A percentile compares a stretch with the other conserved stretches of the same genome.
phyloP scores from a whole-genome alignment of 2,797 vertebrate species.

The Sebastes trivittatus region DNA sequence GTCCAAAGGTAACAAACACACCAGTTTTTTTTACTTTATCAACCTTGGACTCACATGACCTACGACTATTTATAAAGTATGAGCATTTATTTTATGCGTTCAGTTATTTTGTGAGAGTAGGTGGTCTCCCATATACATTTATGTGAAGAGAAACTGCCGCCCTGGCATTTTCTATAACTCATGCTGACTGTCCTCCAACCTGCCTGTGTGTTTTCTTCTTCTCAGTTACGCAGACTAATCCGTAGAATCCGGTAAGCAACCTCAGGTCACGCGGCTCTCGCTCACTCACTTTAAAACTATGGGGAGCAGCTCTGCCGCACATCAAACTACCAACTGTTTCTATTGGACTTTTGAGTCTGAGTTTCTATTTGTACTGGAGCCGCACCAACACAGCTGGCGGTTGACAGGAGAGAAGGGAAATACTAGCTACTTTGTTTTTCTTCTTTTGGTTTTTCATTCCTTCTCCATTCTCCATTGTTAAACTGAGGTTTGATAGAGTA shows the following conservation, averaged over 20 bases:
- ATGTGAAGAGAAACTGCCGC: conserved; percentile 7
- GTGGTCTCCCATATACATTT: conserved; percentile 2
- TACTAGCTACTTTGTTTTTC: conserved; percentile 52
- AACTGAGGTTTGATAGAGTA: conserved; percentile 19
- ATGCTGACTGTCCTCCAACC: conserved; percentile 2
- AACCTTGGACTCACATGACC: not conserved
- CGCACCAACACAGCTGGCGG: conserved; percentile 68
- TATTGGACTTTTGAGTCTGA: conserved; percentile 46
- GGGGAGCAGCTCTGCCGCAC: conserved; percentile 34
- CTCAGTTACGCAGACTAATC: conserved; percentile 41
- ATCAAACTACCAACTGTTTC: conserved; percentile 54
- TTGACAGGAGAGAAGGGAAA: conserved; percentile 55
- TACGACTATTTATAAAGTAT: not conserved
- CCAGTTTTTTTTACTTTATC: not conserved
- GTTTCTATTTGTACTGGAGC: conserved; percentile 64
- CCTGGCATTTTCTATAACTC: conserved; percentile 18
- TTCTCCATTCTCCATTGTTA: conserved; percentile 35
- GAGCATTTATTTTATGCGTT: not conserved
- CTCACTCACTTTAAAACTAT: conserved; percentile 39
- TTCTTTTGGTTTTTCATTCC: conserved; percentile 42
- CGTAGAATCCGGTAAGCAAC: conserved; percentile 29
- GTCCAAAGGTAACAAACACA: not conserved
- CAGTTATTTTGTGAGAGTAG: not conserved
- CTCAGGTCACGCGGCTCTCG: conserved; percentile 39
- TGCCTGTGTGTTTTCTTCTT: conserved; percentile 31